Evolutionary conservation across 2,888 invertebrate genomes (phyloP).

Genomic region (Mechanitis messenoides): DNA sequence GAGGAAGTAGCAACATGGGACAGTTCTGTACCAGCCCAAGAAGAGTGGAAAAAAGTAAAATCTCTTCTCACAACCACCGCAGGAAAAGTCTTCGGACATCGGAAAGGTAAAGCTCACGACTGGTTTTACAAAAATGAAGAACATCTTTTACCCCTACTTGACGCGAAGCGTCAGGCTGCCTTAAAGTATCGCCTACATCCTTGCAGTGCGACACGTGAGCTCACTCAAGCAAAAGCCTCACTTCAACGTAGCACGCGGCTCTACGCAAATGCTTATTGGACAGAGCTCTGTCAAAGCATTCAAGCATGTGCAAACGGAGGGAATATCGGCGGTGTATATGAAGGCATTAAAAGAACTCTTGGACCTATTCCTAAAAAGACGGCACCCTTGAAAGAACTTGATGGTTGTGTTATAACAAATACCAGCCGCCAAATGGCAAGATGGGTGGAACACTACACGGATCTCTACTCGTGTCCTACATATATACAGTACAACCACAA

Average conservation of each 20-base stretch:
- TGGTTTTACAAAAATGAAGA: neutral
- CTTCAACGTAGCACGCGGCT: neutral
- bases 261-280: too few species aligned
- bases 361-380: constrained; percentile 19
- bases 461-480: constrained; percentile 1
- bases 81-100: neutral
- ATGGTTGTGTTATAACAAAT: constrained; percentile 14
- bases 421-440: neutral
- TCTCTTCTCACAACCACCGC: neutral
- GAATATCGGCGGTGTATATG: constrained; percentile 13
- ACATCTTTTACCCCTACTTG: too few species aligned
- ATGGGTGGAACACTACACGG: constrained; percentile 11
- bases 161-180: too few species aligned
- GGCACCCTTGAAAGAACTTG: constrained; percentile 15
- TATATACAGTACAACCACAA: neutral
- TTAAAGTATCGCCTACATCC: too few species aligned
- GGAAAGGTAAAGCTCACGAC: neutral
- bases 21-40: neutral
- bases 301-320: neutral
- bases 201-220: neutral
- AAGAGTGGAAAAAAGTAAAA: constrained; percentile 2
- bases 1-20: constrained; percentile 1
- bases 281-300: too few species aligned
- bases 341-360: constrained; percentile 19
- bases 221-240: too few species aligned